Base-by-base conservation (phyloP, 2,888 invertebrate genomes). In the Strigamia transsilvanica region DNA sequence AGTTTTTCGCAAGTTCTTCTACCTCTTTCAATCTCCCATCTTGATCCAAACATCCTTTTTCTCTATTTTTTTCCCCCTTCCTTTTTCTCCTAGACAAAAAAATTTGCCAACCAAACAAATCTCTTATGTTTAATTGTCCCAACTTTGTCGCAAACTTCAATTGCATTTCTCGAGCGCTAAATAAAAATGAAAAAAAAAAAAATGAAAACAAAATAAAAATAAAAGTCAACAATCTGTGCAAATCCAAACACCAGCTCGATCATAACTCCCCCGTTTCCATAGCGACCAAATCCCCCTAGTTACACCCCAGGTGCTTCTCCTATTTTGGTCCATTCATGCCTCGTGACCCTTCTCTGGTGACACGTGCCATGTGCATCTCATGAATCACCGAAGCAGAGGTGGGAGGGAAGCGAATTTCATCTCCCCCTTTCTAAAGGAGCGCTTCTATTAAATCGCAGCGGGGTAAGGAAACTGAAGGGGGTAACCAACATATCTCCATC, bases 281-380 rank as follows among this genome's bases (percentile, higher is more conserved):
- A 18, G 23, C 61, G 18, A 66, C 61, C 21, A 66, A 6, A 66
- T 66, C 61, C 61, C 61, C 61, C 23, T 23, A 66, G 61, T 66
- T 66, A 66, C 61, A 66, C 61, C 61, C 61, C 61, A 66, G 61
- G 61, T 66, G 61, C 61, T 66, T 66, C 61, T 38, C 41, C 78
- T 78, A 78, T 78, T 78, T 41, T 41, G 78, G 34, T 41, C 78
- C 78, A 78, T 78, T 78, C 78, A 78, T 78, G 78, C 41, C 12
- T 34, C 78, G 78, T 78, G 78, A 34, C 38, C 78, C 41, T 41
- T 38, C 78, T 41, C 34, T 41, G 78, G 78, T 78, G 78, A 78
- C 78, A 78, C 78, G 78, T 41, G 78, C 78, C 78, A 78, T 78
- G 41, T 78, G 78, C 32, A 78, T 78, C 38, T 34, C 34, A 78